Evolutionary conservation across 2,113 vertebrate genomes (phyloP), one percentile per base, ranked within the genome.

Genomic region (Ellobius talpinus): DNA sequence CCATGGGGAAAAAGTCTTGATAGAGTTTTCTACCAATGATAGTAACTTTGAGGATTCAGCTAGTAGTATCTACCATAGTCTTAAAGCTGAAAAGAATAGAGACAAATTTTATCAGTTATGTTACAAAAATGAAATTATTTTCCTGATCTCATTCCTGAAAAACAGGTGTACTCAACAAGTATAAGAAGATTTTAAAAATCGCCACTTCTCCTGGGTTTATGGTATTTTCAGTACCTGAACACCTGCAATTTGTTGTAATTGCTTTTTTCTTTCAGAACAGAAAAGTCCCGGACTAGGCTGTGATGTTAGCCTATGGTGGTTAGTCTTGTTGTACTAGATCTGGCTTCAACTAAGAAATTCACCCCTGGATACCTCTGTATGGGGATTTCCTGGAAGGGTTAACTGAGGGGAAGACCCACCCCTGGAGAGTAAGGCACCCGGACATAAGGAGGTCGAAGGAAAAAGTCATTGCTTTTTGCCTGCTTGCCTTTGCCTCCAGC

Each of bases 51-150:
- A 87, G 36, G 31, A 81, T 16, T 91, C 65, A 63, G 23, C 92
- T 42, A n/a, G 1, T 82, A 63, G 70, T 66, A 81, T 90, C 52
- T 82, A 7, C 66, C 81, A 73, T 85, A 79, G 16, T 86, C n/a
- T 9, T 89, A 91, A 89, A 96, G 24, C 26, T 78, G 39, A 87
- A 89, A 87, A 87, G 89, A 89, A 76, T 72, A 91, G 88, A 93
- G 86, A 47, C 10, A 93, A 93, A 65, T 96, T 87, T 87, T 77
- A 92, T 42, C 86, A 96, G 86, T 24, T 21, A 86, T 45, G 74
- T 36, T 79, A 90, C 1, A 72, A 74, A 42, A 89, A 93, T 76
- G 82, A 94, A 74, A 84, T 91, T n/a, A 85, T 63, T 72, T 89
- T 81, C 94, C 19, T 90, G 47, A 85, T 95, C 31, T 79, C 52